Conservation (phyloP, 1,140 invertebrate genomes). For the Drosophila pectinifera region DNA sequence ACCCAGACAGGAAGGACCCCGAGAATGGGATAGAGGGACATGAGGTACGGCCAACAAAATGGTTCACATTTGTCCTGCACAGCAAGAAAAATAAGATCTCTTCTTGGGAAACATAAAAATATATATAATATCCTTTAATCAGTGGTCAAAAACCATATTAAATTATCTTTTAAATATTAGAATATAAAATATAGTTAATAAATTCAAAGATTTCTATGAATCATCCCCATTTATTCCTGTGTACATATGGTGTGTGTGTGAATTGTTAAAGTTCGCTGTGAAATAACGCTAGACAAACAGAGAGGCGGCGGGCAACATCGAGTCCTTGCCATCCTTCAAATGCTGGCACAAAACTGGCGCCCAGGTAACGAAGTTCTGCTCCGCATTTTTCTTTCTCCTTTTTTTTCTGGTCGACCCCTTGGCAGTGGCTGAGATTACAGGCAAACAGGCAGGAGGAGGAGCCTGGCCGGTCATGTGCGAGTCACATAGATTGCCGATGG, state of each 20-base stretch:
- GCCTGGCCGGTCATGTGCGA: conserved; percentile 2
- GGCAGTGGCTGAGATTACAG: conserved; percentile 57
- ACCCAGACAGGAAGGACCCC: conserved; percentile 30
- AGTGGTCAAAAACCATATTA: too few species aligned
- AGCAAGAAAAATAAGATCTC: not conserved
- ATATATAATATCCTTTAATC: too few species aligned
- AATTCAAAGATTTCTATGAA: too few species aligned
- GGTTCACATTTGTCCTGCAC: conserved; percentile 65
- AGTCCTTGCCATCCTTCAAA: conserved; percentile 20
- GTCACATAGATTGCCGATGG: conserved; percentile 33
- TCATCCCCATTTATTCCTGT: not conserved
- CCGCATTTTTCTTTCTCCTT: not conserved
- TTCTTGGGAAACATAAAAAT: too few species aligned
- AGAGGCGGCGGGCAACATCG: conserved; percentile 32
- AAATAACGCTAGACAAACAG: conserved; percentile 64
- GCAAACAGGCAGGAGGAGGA: conserved; percentile 20
- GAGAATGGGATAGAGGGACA: conserved; percentile 17
- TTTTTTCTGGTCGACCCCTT: conserved; percentile 14
- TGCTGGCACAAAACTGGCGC: not conserved
- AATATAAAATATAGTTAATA: too few species aligned
- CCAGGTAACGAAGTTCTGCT: conserved; percentile 36
- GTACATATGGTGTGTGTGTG: conserved; percentile 21
- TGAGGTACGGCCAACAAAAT: conserved; percentile 64
- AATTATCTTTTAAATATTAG: not conserved
- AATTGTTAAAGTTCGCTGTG: conserved; percentile 61